Base-by-base conservation (phyloP, 2,888 invertebrate genomes). In the Hemistola chrysoprasaria region DNA sequence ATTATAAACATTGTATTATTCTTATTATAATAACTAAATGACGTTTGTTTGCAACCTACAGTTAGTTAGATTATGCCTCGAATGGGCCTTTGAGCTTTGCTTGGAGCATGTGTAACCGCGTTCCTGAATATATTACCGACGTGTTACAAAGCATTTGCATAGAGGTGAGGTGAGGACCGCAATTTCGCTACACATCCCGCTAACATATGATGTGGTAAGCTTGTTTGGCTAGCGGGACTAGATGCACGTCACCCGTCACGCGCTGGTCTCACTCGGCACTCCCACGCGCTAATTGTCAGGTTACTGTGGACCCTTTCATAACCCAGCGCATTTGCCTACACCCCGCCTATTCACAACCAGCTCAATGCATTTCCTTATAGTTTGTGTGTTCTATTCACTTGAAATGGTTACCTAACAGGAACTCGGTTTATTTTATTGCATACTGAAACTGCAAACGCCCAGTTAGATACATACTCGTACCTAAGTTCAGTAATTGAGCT, bases 191-290 rank as follows among this genome's bases (percentile, higher is more conserved):
- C 33, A 27, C 27, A 22, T 44, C 40, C n/a, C 37, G 34, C 34
- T 30, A 36, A 33, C 24, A 16, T 37, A 26, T 22, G 35, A 33
- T 11, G 56, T 65, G 66, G 70, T 71, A 65, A 70, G 68, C 56
- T 61, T 77, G 71, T 78, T 78, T 77, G 74, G 57, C 42, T 78
- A 78, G 78, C 78, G 78, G 79, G 66, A 74, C 69, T 39, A 42
- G 40, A 53, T n/a, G n/a, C n/a, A n/a, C n/a, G n/a, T n/a, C n/a
- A n/a, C n/a, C n/a, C 56, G 53, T 47, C 50, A 53, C 35, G 45
- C 43, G 51, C 21, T 26, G 23, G 28, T 27, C 26, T 26, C 27
- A 28, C 11, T 24, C 33, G 36, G 34, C 22, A 47, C 51, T 53
- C 50, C 45, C 52, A 55, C 55, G 35, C 34, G 39, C 22, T 47